Base-by-base conservation (phyloP, 2,113 vertebrate species). In the Melierax canorus region DNA sequence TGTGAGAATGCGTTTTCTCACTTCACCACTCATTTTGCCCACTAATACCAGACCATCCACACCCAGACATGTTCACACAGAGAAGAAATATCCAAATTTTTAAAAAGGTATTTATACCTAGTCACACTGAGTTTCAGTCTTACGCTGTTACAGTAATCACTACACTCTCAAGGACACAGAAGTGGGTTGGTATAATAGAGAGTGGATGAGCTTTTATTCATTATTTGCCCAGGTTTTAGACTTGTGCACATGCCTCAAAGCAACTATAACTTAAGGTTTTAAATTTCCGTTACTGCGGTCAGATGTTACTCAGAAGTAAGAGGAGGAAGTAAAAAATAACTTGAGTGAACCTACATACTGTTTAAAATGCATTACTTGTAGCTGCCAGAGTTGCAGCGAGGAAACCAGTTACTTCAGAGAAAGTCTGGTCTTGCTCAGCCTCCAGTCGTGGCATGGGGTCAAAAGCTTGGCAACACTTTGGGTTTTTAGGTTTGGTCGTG, bases 291-390 rank as follows among this genome's bases (percentile, higher is more conserved):
- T 85, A 45, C 60, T 68, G 32, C 1, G 13, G 76, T 87, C 94
- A 82, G 56, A 62, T 85, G 51, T 89, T 89, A 81, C 82, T 94
- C 60, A 89, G 88, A 91, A 84, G n/a, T 63, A 86, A 89, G 64
- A 93, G 58, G 72, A 86, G 53, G 73, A 93, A 92, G 94, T 67
- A 68, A 87, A 95, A 95, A 91, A 93, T 90, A 97, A 71, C 60
- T 94, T 17, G 51, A 72, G 51, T 50, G 56, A 93, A 84, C 86
- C 68, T 84, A 68, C 74, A 30, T 64, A 48, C 76, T 64, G 13
- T 41, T 94, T 78, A 92, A 90, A 91, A 94, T 45, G 36, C 9
- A 4, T 73, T 79, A 43, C 48, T 51, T 62, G 60, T 64, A 69
- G 30, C 59, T 79, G 67, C 34, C n/a, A 41, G 38, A 60, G 19